A percentile compares a stretch with the other conserved stretches of the same genome.
phyloP scores from a whole-genome alignment of 2,888 invertebrate genomes.

The Cephonodes hylas region DNA sequence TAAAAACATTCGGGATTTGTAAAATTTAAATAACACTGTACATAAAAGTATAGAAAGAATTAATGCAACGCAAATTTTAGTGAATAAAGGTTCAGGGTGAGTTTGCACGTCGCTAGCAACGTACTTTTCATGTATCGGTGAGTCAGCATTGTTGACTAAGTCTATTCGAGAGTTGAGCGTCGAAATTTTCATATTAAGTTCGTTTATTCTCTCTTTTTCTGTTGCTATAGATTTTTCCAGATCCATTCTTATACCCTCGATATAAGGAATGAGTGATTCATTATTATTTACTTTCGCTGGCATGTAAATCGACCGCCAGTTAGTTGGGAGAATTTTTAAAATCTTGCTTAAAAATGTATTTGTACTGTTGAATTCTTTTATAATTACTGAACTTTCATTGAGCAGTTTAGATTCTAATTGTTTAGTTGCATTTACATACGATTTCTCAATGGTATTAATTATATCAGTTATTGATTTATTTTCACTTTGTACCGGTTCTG shows the following conservation, averaged over 20 bases:
- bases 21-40: conserved; percentile 39
- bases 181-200: conserved; percentile 30
- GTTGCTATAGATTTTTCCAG: conserved; percentile 28
- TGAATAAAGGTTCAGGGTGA: conserved; percentile 27
- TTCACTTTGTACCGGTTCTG: conserved; percentile 5
- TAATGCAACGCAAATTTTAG: conserved; percentile 36
- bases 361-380: conserved; percentile 21
- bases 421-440: conserved; percentile 9
- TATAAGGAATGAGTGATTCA: conserved; percentile 24
- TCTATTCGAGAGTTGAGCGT: conserved; percentile 19
- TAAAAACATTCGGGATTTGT: conserved; percentile 38
- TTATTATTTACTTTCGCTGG: conserved; percentile 22
- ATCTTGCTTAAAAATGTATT: conserved; percentile 31
- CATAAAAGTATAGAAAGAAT: conserved; percentile 42
- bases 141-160: conserved; percentile 9
- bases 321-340: conserved; percentile 21
- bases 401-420: neutral
- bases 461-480: conserved; percentile 17
- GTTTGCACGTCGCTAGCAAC: conserved; percentile 8
- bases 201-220: conserved; percentile 30
- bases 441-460: conserved; percentile 15
- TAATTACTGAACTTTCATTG: conserved; percentile 4
- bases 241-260: conserved; percentile 31
- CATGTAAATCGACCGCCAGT: conserved; percentile 7
- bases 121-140: conserved; percentile 15